These are phyloP conservation scores for Philypnodon macrostomus DNA, from an alignment of 2,797 vertebrate species.

Conservation along the genomic window DNA sequence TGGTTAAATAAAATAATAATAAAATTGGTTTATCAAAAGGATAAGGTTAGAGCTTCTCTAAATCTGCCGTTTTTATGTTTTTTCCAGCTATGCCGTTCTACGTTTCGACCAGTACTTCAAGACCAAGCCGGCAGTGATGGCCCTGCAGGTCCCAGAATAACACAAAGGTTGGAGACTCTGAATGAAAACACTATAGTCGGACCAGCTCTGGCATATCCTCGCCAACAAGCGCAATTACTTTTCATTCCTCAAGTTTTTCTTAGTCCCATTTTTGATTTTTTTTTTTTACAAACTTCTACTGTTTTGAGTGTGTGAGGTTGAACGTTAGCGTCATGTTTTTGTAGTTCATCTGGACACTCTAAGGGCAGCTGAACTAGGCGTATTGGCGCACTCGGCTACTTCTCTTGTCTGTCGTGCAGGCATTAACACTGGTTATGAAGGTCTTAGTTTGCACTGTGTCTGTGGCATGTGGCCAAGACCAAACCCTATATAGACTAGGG, in stretches of 20 bases:
- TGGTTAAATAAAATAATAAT: too few species aligned
- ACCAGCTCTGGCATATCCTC: slow-evolving; percentile 13
- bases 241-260: slow-evolving; percentile 48
- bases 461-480: slow-evolving; percentile 5
- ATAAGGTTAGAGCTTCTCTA: too few species aligned
- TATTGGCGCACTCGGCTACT: slow-evolving; percentile 3
- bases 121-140: slow-evolving; percentile 87
- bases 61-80: slow-evolving; percentile 6
- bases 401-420: slow-evolving; percentile 10
- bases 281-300: slow-evolving; percentile 14
- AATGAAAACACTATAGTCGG: too few species aligned
- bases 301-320: slow-evolving; percentile 9
- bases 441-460: slow-evolving; percentile 14
- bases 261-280: slow-evolving; percentile 25
- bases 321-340: slow-evolving; percentile 7
- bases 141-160: slow-evolving; percentile 87
- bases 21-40: too few species aligned
- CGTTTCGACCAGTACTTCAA: slow-evolving; percentile 95
- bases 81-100: slow-evolving; percentile 88
- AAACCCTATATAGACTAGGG: slow-evolving; percentile 12
- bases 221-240: slow-evolving; percentile 40
- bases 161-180: not conserved
- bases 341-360: slow-evolving; percentile 25
- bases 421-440: slow-evolving; percentile 12
- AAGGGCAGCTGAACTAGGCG: slow-evolving; percentile 18